Evolutionary conservation across 2,888 invertebrate genomes (phyloP).

Genomic region (Mythimna loreyi): DNA sequence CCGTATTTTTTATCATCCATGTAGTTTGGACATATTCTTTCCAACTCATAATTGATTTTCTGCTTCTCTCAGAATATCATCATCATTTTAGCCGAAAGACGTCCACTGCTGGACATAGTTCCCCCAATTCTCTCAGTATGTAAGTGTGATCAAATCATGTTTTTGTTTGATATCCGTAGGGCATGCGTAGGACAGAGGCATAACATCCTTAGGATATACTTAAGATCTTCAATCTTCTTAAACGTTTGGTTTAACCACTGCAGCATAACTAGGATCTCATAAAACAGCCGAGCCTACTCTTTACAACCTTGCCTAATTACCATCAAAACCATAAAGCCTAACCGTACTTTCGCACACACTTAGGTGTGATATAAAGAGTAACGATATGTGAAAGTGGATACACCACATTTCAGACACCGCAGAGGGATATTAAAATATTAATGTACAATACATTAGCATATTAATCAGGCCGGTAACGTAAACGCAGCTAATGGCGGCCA

Average conservation of each 20-base stretch:
- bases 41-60: no score
- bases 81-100: no score
- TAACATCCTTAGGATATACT: no score
- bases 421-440: conserved; percentile 78
- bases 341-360: conserved; percentile 48
- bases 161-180: background rate
- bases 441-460: conserved; percentile 77
- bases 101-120: no score
- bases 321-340: conserved; percentile 40
- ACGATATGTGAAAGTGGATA: conserved; percentile 65
- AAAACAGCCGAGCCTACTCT: background rate
- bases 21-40: background rate
- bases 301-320: conserved; percentile 18
- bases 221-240: background rate
- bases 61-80: no score
- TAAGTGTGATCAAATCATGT: no score
- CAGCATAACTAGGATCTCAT: background rate
- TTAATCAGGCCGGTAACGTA: conserved; percentile 80
- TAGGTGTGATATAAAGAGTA: conserved; percentile 56
- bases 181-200: no score
- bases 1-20: background rate
- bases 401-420: conserved; percentile 58
- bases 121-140: no score
- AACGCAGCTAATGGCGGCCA: conserved; percentile 80
- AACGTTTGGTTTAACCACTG: background rate